Percentiles rank a stretch among this genome's conserved stretches.
These are phyloP conservation scores for Belgica antarctica DNA, from an alignment of 2,888 invertebrate species.

Conservation along the genomic window DNA sequence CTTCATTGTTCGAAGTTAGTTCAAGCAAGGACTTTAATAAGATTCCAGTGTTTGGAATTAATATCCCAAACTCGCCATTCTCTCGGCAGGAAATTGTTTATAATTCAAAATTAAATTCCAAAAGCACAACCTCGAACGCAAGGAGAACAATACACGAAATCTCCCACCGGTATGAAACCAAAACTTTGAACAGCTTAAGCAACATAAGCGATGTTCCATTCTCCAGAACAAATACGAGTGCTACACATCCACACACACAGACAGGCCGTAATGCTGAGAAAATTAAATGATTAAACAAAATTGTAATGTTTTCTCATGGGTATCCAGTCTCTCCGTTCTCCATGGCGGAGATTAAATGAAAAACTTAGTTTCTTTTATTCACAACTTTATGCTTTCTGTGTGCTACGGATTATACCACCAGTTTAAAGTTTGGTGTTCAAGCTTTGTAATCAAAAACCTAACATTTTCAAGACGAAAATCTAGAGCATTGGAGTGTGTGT, in stretches of 20 bases:
- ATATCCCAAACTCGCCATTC: not conserved
- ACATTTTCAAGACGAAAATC: too few species aligned
- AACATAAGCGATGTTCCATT: not conserved
- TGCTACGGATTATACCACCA: constrained; percentile 1
- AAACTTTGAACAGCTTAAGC: constrained; percentile 22
- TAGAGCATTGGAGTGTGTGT: too few species aligned
- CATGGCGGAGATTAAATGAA: constrained; percentile 30
- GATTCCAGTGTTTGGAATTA: not conserved
- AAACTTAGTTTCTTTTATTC: constrained; percentile 32
- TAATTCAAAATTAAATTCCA: constrained; percentile 1
- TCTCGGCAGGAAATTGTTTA: too few species aligned
- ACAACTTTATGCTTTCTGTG: constrained; percentile 5
- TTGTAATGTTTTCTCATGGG: constrained; percentile 43
- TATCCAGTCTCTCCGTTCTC: constrained; percentile 10
- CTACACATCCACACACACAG: not conserved
- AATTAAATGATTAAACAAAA: constrained; percentile 43
- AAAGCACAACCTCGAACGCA: not conserved
- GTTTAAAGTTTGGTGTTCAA: not conserved
- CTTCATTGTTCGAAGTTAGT: not conserved
- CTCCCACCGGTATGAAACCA: too few species aligned
- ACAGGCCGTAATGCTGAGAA: constrained; percentile 31
- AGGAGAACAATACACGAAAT: constrained; percentile 9
- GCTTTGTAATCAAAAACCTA: constrained; percentile 6
- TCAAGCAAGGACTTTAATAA: not conserved
- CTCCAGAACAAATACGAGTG: not conserved